Evolutionary conservation across 2,113 vertebrate genomes (phyloP).

Genomic region (Euleptes europaea): DNA sequence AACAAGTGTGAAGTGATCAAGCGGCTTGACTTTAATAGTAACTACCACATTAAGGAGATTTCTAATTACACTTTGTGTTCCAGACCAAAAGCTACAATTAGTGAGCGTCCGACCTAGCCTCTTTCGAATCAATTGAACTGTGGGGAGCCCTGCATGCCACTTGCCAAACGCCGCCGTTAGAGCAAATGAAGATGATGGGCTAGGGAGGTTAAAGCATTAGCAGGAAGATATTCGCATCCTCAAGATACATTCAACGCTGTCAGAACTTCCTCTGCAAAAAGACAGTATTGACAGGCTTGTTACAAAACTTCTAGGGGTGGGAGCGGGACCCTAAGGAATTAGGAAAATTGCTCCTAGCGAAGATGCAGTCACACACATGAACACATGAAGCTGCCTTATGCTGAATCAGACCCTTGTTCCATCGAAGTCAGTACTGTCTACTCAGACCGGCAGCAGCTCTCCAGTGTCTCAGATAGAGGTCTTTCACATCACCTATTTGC

Average conservation of each 20-base stretch:
- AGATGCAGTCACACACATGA: not conserved
- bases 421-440: no score
- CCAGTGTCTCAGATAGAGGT: no score
- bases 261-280: not conserved
- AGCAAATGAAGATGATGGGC: conserved; percentile 22
- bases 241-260: conserved; percentile 6
- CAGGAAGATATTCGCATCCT: conserved; percentile 1
- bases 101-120: conserved; percentile 49
- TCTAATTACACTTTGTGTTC: conserved; percentile 58
- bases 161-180: conserved; percentile 33
- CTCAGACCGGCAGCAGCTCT: no score
- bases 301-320: not conserved
- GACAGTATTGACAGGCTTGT: not conserved
- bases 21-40: conserved; percentile 52
- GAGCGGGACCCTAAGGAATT: not conserved
- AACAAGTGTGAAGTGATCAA: conserved; percentile 51
- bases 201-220: not conserved
- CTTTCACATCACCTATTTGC: no score
- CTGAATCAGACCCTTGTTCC: no score
- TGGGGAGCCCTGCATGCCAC: conserved; percentile 21
- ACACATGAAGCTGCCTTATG: no score
- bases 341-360: not conserved
- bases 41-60: conserved; percentile 60
- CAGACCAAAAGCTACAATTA: conserved; percentile 62
- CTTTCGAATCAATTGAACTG: conserved; percentile 56